A percentile compares a stretch with the other conserved stretches of the same genome.
These are phyloP conservation scores for Cinara cedri DNA, from an alignment of 2,888 invertebrate species.

Conservation along the genomic window DNA sequence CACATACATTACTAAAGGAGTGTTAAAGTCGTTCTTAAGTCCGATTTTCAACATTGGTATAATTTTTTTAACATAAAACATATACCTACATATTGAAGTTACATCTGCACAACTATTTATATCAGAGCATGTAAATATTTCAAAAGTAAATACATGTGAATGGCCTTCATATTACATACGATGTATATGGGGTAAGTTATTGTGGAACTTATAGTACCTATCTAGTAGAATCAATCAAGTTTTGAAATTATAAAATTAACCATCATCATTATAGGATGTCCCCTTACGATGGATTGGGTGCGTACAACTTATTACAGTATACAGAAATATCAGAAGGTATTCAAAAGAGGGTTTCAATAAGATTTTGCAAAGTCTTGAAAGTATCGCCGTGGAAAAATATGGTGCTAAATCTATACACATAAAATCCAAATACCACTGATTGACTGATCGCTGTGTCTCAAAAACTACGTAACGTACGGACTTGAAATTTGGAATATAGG, in stretches of 20 bases:
- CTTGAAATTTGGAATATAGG: too few species aligned
- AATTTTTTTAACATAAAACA: slow-evolving; percentile 10
- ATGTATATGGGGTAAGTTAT: slow-evolving; percentile 37
- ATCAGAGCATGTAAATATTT: slow-evolving; percentile 29
- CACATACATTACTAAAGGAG: slow-evolving; percentile 28
- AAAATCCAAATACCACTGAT: too few species aligned
- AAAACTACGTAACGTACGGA: too few species aligned
- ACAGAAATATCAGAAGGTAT: slow-evolving; percentile 27
- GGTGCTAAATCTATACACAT: slow-evolving; percentile 5
- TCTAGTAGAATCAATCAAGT: too few species aligned
- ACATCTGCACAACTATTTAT: slow-evolving; percentile 11
- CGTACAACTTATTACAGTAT: slow-evolving; percentile 17
- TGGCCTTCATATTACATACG: slow-evolving; percentile 29
- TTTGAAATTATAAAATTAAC: too few species aligned
- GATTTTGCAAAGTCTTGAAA: slow-evolving; percentile 23
- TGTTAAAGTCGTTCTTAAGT: neutral
- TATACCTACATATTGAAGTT: slow-evolving; percentile 6
- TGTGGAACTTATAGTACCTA: too few species aligned
- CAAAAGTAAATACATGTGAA: slow-evolving; percentile 40
- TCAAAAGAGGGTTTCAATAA: slow-evolving; percentile 11
- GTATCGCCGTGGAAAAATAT: slow-evolving; percentile 1
- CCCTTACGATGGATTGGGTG: slow-evolving; percentile 27
- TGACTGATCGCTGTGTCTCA: too few species aligned
- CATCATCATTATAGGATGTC: slow-evolving; percentile 37
- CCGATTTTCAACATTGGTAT: slow-evolving; percentile 27